A percentile compares a stretch with the other conserved stretches of the same genome.
Conservation (phyloP, 2,113 vertebrate genomes). For the Eidolon helvum region DNA sequence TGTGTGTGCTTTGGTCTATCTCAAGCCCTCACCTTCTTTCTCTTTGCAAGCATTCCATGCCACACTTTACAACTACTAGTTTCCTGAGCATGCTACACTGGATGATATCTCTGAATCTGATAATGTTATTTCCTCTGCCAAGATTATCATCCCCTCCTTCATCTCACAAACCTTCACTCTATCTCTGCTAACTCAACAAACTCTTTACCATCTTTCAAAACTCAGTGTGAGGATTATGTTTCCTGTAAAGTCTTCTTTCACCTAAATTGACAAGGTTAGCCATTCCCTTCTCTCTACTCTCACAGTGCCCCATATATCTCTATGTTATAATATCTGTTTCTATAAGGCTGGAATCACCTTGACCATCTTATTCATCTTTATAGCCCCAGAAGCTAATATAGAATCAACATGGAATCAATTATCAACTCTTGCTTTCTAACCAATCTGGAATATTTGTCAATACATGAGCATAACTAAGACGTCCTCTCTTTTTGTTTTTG, state of each 20-base stretch:
- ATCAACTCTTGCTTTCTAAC: background rate
- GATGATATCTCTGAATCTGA: background rate
- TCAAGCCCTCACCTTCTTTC: background rate
- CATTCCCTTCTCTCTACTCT: background rate
- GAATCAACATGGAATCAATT: background rate
- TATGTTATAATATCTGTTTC: background rate
- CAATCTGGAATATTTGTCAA: background rate
- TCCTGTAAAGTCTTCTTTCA: background rate
- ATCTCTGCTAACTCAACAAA: background rate
- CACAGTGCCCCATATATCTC: background rate
- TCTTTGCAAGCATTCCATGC: background rate
- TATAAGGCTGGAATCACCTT: background rate
- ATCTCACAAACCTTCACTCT: too few species aligned
- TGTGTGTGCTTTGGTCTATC: rapidly evolving
- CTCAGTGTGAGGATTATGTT: background rate
- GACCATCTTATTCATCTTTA: background rate
- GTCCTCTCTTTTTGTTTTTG: background rate
- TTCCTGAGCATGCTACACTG: background rate
- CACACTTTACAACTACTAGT: too few species aligned
- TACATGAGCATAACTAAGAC: background rate
- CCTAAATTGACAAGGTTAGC: background rate
- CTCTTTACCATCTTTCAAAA: background rate
- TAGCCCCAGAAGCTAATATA: background rate
- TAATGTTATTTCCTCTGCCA: background rate
- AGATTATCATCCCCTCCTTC: background rate